These are phyloP conservation scores for Poecile montanus DNA, from an alignment of 2,797 vertebrate species.

Conservation along the genomic window DNA sequence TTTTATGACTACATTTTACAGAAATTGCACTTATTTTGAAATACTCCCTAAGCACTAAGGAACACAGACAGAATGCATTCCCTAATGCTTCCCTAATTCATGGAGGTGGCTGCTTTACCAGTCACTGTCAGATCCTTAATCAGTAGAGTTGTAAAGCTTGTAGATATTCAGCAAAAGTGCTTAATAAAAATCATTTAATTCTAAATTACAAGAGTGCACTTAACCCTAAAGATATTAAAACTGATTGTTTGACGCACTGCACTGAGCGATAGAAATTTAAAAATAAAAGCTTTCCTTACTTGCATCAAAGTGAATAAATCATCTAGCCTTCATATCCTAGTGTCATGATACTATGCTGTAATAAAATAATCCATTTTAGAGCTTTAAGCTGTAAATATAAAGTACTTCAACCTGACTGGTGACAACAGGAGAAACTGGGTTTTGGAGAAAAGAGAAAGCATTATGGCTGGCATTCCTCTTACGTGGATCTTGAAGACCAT, in stretches of 20 bases:
- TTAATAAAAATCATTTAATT: conserved; percentile 83
- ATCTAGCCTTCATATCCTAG: conserved; percentile 67
- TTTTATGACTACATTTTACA: conserved; percentile 41
- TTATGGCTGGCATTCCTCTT: conserved; percentile 38
- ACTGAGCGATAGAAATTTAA: conserved; percentile 75
- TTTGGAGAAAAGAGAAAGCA: conserved; percentile 63
- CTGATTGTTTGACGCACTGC: conserved; percentile 80
- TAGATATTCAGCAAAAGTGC: conserved; percentile 81
- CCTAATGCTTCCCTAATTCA: conserved; percentile 75
- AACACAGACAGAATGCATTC: conserved; percentile 67
- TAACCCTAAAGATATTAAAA: conserved; percentile 84
- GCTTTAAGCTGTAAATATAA: conserved; percentile 80
- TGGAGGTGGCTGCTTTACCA: conserved; percentile 74
- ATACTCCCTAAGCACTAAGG: conserved; percentile 41
- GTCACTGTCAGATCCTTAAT: conserved; percentile 76
- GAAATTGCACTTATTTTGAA: conserved; percentile 71
- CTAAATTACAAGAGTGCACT: conserved; percentile 83
- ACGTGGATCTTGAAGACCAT: conserved; percentile 18
- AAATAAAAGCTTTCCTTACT: conserved; percentile 80
- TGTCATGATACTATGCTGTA: conserved; percentile 73
- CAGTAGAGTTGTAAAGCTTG: conserved; percentile 76
- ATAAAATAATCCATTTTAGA: conserved; percentile 77
- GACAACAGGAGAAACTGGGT: conserved; percentile 75
- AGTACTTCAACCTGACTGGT: conserved; percentile 79
- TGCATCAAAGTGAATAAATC: conserved; percentile 70